These are phyloP conservation scores for Magallana nippona DNA, from an alignment of 2,888 invertebrate genomes.

Conservation along the genomic window DNA sequence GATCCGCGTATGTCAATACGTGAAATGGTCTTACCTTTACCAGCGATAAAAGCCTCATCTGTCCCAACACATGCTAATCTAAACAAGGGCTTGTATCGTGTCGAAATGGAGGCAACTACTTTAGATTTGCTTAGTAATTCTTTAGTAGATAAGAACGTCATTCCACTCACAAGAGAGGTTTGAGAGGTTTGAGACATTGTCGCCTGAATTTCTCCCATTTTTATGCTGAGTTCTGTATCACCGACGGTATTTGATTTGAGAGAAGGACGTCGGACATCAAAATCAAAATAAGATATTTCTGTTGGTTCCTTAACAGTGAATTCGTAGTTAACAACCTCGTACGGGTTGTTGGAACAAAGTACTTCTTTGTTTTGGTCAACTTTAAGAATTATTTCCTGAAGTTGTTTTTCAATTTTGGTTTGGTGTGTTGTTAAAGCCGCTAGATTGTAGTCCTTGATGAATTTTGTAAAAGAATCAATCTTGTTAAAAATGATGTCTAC, in stretches of 20 bases:
- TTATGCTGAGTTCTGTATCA: not conserved
- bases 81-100: not conserved
- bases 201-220: not conserved
- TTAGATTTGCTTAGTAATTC: not conserved
- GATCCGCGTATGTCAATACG: not conserved
- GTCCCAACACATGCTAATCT: not conserved
- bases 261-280: not conserved
- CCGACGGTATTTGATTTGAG: not conserved
- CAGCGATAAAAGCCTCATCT: not conserved
- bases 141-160: not conserved
- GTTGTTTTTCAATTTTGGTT: no score
- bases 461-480: no score
- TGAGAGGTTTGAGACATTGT: not conserved
- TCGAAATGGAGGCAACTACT: not conserved
- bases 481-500: not conserved
- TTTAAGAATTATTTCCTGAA: no score
- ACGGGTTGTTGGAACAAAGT: no score
- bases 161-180: not conserved
- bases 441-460: no score
- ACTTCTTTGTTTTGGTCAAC: no score
- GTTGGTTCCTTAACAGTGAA: not conserved
- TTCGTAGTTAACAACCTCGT: not conserved
- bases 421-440: no score
- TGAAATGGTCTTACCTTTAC: not conserved
- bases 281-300: not conserved